Evolutionary conservation across 2,113 vertebrate genomes (phyloP), one percentile per base, ranked within the genome.

Genomic region (Cephalopholis sonnerati): DNA sequence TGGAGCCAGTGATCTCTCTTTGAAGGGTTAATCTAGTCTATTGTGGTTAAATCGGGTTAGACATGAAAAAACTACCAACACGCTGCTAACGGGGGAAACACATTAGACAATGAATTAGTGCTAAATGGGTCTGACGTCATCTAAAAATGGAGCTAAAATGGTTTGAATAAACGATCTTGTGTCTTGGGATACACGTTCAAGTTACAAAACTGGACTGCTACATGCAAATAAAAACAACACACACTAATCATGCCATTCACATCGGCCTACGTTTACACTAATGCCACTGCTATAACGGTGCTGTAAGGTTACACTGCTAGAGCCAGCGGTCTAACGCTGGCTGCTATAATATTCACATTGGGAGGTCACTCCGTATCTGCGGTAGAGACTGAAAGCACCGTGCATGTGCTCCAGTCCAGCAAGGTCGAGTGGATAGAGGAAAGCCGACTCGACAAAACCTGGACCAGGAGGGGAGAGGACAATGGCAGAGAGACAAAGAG

Each of bases 391-490:
- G 96, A 96, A 95, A 94, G 96, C 94, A 96, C 95, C 84, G 91
- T 93, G 96, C 96, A 95, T 93, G 93, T 96, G 96, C 94, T 97
- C 96, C 95, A 98, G 95, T 93, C 96, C 97, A 92, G 97, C 96
- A 96, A 98, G 96, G 97, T 97, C 95, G 94, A 98, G 95, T 59
- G 94, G 92, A 97, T 94, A 96, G 95, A 97, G 97, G 95, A 97
- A 96, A 96, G 96, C 96, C 93, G 97, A 97, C 92, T 96, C 97
- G 96, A 97, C 96, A 97, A 97, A 97, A 97, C 94, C 95, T 96
- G 97, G 96, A 96, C 96, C 96, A 94, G 92, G 92, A 91, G 44
- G 82, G 84, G 67, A 74, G 18, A 84, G 82, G 78, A 84, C 70
- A 90, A 74, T 82, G 73, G 69, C 57, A 77, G 77, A 85, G 84